A percentile compares a stretch with the other conserved stretches of the same genome.
phyloP scores from a whole-genome alignment of 2,797 vertebrate genomes.

The Apodemus agrarius region DNA sequence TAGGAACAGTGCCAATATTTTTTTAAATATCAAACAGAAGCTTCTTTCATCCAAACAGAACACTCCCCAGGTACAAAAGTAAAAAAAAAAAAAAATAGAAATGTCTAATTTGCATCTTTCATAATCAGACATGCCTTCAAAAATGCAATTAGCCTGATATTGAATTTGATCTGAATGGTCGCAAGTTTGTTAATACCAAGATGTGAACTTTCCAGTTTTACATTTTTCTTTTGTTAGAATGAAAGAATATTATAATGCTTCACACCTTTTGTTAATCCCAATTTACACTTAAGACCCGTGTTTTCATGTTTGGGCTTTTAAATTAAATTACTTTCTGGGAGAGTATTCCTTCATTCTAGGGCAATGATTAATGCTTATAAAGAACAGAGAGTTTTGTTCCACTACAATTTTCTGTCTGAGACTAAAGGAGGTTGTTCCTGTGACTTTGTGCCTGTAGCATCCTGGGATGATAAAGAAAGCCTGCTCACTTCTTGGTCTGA shows the following conservation, averaged over 20 bases:
- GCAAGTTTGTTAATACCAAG: conserved; percentile 32
- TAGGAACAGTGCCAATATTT: conserved; percentile 64
- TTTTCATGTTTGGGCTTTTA: neutral
- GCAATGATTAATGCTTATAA: neutral
- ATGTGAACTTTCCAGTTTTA: neutral
- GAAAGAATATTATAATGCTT: conserved; percentile 31
- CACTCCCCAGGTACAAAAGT: conserved; percentile 74
- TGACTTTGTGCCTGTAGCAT: neutral
- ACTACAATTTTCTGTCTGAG: neutral
- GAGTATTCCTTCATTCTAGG: neutral
- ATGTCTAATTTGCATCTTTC: conserved; percentile 81
- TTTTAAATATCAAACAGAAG: conserved; percentile 64
- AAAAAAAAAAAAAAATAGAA: conserved; percentile 80
- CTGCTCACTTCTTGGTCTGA: neutral
- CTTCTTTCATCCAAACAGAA: conserved; percentile 76
- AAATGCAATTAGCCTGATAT: conserved; percentile 57
- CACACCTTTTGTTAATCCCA: conserved; percentile 49
- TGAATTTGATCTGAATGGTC: conserved; percentile 57
- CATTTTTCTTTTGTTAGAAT: conserved; percentile 20
- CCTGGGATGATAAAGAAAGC: neutral
- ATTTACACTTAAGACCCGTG: conserved; percentile 55
- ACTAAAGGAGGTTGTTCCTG: too few relatives aligned
- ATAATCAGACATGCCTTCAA: conserved; percentile 70
- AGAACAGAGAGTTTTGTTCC: neutral
- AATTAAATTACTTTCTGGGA: neutral